phyloP scores from a whole-genome alignment of 1,140 invertebrate species.

The Sarcophaga bullata region DNA sequence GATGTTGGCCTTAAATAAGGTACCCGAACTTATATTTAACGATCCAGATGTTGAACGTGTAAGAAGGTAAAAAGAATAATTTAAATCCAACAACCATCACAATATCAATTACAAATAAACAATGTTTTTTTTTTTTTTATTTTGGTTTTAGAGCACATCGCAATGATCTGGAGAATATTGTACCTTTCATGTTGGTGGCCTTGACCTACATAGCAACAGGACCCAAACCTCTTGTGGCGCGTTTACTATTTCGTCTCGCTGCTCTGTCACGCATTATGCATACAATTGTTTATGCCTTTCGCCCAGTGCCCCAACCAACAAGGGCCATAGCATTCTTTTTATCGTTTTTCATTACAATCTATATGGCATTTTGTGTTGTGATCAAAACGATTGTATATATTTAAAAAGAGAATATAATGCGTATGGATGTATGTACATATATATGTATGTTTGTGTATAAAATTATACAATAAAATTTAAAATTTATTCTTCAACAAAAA shows the following conservation, averaged over 20 bases:
- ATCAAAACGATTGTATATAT: constrained; percentile 48
- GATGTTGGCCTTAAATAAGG: constrained; percentile 49
- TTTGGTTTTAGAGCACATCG: constrained; percentile 70
- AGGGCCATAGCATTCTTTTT: constrained; percentile 68
- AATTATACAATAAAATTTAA: no score
- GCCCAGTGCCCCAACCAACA: constrained; percentile 69
- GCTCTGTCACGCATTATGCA: constrained; percentile 70
- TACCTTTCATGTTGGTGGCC: constrained; percentile 71
- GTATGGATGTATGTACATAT: no score
- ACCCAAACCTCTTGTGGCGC: constrained; percentile 68
- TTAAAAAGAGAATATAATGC: neutral
- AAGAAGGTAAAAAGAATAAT: constrained; percentile 48
- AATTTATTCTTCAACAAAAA: no score
- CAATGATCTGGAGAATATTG: constrained; percentile 77
- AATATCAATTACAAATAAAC: neutral
- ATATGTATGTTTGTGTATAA: no score
- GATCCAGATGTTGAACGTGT: constrained; percentile 57
- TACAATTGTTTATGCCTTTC: constrained; percentile 71
- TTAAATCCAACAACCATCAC: neutral
- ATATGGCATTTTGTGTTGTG: constrained; percentile 66
- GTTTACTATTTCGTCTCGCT: constrained; percentile 70
- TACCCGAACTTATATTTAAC: constrained; percentile 51
- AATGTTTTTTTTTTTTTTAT: neutral
- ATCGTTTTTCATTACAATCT: constrained; percentile 67
- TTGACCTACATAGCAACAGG: constrained; percentile 70